A percentile compares a stretch with the other conserved stretches of the same genome.
Conservation (phyloP, 2,113 vertebrate genomes). For the Onychostoma macrolepis region DNA sequence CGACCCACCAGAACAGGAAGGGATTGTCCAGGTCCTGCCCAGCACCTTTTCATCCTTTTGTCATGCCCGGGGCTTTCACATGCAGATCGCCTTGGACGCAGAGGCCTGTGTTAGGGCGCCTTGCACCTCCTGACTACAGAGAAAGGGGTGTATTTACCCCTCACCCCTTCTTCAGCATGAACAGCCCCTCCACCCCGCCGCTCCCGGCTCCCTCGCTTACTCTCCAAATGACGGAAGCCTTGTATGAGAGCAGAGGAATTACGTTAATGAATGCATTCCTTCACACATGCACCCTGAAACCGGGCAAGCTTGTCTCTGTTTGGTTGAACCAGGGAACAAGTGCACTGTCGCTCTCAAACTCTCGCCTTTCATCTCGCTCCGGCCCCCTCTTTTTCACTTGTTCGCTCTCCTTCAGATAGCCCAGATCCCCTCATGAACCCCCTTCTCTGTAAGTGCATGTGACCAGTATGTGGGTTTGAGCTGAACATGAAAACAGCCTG, state of each 20-base stretch:
- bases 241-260: slow-evolving; percentile 79
- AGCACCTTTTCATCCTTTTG: slow-evolving; percentile 62
- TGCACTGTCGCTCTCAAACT: slow-evolving; percentile 28
- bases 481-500: slow-evolving; percentile 56
- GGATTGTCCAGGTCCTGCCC: slow-evolving; percentile 62
- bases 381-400: slow-evolving; percentile 22
- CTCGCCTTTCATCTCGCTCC: not conserved
- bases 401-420: not conserved
- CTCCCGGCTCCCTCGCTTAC: slow-evolving; percentile 54
- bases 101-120: slow-evolving; percentile 56
- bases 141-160: slow-evolving; percentile 45
- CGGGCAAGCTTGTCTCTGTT: slow-evolving; percentile 47
- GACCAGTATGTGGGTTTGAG: slow-evolving; percentile 29
- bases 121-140: slow-evolving; percentile 45
- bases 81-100: slow-evolving; percentile 59
- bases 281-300: slow-evolving; percentile 76
- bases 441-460: slow-evolving; percentile 21
- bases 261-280: slow-evolving; percentile 86
- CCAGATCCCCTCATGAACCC: slow-evolving; percentile 12
- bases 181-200: slow-evolving; percentile 60
- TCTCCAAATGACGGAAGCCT: slow-evolving; percentile 72
- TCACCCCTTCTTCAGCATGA: slow-evolving; percentile 39
- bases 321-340: slow-evolving; percentile 60
- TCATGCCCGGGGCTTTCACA: slow-evolving; percentile 54
- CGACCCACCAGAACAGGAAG: slow-evolving; percentile 62